Evolutionary conservation across 2,888 invertebrate species (phyloP).

Genomic region (Agrochola circellaris): DNA sequence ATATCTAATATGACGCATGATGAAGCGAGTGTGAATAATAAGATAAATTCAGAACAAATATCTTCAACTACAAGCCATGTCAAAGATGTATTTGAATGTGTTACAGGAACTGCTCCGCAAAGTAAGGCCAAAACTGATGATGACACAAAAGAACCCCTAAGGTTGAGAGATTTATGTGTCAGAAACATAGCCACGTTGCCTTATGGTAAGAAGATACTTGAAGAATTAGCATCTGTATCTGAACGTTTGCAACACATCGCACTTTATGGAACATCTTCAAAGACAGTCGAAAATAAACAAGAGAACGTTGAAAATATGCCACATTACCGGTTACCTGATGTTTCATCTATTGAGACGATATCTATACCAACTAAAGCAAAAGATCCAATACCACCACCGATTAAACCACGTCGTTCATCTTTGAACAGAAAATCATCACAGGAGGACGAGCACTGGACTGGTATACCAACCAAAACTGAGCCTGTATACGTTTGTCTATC

Average conservation of each 20-base stretch:
- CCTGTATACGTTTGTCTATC: conserved; percentile 93
- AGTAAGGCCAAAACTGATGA: conserved; percentile 60
- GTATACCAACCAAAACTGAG: conserved; percentile 91
- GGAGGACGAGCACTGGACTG: conserved; percentile 90
- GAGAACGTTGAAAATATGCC: conserved; percentile 79
- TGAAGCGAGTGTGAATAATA: conserved; percentile 74
- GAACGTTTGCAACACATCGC: conserved; percentile 87
- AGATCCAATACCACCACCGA: conserved; percentile 81
- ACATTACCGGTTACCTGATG: conserved; percentile 84
- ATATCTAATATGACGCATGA: conserved; percentile 90
- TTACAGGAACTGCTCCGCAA: conserved; percentile 77
- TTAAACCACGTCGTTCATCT: conserved; percentile 85
- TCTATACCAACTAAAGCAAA: conserved; percentile 75
- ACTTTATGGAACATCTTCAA: conserved; percentile 66
- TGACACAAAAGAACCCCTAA: conserved; percentile 79
- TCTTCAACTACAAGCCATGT: conserved; percentile 77
- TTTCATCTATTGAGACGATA: conserved; percentile 86
- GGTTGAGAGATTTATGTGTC: conserved; percentile 92
- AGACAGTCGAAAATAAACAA: conserved; percentile 49
- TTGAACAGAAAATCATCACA: conserved; percentile 77
- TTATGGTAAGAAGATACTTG: conserved; percentile 92
- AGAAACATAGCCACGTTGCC: conserved; percentile 92
- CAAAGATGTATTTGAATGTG: conserved; percentile 86
- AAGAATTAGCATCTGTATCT: conserved; percentile 92
- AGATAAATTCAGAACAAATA: conserved; percentile 67